Evolutionary conservation across 1,140 invertebrate species (phyloP).

Genomic region (Macrosteles quadrilineatus): DNA sequence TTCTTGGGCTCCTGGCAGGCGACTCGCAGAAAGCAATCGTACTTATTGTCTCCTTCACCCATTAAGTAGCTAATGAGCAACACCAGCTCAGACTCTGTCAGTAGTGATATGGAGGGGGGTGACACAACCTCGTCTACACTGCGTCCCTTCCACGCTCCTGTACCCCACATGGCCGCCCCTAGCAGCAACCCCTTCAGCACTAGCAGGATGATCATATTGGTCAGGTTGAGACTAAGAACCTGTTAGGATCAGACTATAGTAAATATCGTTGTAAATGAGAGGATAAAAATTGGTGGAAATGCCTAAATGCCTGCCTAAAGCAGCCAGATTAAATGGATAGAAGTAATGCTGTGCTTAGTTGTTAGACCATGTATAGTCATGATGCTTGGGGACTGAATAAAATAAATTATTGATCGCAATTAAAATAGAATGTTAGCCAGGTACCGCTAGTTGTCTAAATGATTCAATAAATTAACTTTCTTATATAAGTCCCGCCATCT

Average conservation of each 20-base stretch:
- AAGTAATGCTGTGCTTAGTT: too few relatives aligned
- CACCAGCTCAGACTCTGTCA: conserved; percentile 67
- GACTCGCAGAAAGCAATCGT: conserved; percentile 72
- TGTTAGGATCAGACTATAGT: conserved; percentile 45
- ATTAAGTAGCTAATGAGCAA: conserved; percentile 68
- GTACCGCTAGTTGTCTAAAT: too few relatives aligned
- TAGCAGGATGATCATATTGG: conserved; percentile 75
- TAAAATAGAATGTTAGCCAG: too few relatives aligned
- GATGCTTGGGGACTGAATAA: too few relatives aligned
- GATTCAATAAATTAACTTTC: too few relatives aligned
- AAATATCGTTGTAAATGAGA: neutral
- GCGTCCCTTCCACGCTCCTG: conserved; percentile 55
- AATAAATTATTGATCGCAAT: too few relatives aligned
- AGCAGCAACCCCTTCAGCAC: conserved; percentile 79
- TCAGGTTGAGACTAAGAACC: conserved; percentile 80
- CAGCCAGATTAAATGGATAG: too few relatives aligned
- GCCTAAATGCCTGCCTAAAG: too few relatives aligned
- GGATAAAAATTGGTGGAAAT: too few relatives aligned
- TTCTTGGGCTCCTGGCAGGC: conserved; percentile 73
- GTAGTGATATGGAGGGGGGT: conserved; percentile 51
- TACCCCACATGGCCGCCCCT: conserved; percentile 74
- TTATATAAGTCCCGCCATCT: too few relatives aligned
- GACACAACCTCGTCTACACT: conserved; percentile 54
- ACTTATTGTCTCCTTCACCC: conserved; percentile 61
- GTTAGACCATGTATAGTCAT: too few relatives aligned